phyloP scores from a whole-genome alignment of 2,888 invertebrate species.

The Andrena camellia region DNA sequence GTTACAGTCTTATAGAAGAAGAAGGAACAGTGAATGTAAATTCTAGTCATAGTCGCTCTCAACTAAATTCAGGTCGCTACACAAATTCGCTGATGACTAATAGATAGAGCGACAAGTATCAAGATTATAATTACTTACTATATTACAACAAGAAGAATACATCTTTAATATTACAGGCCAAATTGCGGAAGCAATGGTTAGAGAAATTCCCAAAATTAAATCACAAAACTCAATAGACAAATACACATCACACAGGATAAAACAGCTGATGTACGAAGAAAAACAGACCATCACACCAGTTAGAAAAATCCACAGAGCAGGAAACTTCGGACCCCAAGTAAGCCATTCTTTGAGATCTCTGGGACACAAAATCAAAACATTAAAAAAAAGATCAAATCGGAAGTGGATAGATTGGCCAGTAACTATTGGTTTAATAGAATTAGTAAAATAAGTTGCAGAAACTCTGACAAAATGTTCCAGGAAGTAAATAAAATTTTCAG shows the following conservation, averaged over 20 bases:
- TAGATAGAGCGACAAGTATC: no score
- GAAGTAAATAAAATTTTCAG: not conserved
- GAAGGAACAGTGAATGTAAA: no score
- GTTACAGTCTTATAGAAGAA: no score
- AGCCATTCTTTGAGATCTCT: not conserved
- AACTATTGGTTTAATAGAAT: constrained; percentile 9
- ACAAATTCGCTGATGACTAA: no score
- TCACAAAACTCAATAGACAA: not conserved
- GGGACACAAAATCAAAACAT: not conserved
- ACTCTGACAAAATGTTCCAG: not conserved
- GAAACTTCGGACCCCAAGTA: not conserved
- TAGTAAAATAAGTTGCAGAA: not conserved
- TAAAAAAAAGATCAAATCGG: not conserved
- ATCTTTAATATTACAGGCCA: not conserved
- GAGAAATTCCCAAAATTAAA: not conserved
- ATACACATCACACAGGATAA: not conserved
- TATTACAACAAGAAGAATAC: no score
- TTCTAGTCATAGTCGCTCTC: no score
- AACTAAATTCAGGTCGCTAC: no score
- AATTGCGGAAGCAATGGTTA: not conserved
- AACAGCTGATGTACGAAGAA: not conserved
- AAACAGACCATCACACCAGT: no score
- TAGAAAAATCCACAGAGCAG: not conserved
- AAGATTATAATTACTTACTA: no score
- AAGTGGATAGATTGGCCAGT: not conserved